Evolutionary conservation across 2,888 invertebrate genomes (phyloP), one percentile per base, ranked within the genome.

Genomic region (Tetanocera ferruginea): DNA sequence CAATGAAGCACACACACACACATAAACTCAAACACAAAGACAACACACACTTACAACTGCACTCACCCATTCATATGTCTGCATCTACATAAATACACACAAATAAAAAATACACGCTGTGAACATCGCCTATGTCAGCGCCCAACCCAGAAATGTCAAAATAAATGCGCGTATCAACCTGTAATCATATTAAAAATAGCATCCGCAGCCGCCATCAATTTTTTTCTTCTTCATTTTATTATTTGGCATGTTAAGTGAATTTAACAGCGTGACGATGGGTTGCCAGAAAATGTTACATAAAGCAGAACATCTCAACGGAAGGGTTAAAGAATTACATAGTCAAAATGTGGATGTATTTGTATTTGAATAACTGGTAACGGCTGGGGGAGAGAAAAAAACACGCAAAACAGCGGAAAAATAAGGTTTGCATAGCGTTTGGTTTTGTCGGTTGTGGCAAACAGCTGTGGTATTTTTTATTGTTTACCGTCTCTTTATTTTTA

Each of bases 141-240:
- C 23, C 28, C 60, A 11, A 60, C 23, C 4, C 60, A 25, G 5
- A 60, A 17, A 25, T 60, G 60, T 60, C 60, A 60, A 28, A 25
- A 28, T 60, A 14, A 60, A 60, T 60, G 60, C 60, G 25, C 60
- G 23, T 60, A 60, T 60, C 60, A 25, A 60, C 60, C 11, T 60
- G 60, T 60, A 60, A 60, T 60, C 60, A 60, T 60, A 60, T 25
- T 60, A 60, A 60, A 60, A 60, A 55, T 55, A 19, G 23, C 55
- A 55, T 55, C 23, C 60, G 60, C 60, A 28, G 60, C 60, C 25
- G 60, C 60, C 14, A 60, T 55, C 19, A 3, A n/a, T n/a, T n/a
- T n/a, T n/a, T 19, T 55, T 37, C 4, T 6, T 11, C 3, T 43
- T 43, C 14, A 11, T 43, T 43, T 43, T 43, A 11, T 43, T 43